These are phyloP conservation scores for Ophion costatus DNA, from an alignment of 2,888 invertebrate species.

Conservation along the genomic window DNA sequence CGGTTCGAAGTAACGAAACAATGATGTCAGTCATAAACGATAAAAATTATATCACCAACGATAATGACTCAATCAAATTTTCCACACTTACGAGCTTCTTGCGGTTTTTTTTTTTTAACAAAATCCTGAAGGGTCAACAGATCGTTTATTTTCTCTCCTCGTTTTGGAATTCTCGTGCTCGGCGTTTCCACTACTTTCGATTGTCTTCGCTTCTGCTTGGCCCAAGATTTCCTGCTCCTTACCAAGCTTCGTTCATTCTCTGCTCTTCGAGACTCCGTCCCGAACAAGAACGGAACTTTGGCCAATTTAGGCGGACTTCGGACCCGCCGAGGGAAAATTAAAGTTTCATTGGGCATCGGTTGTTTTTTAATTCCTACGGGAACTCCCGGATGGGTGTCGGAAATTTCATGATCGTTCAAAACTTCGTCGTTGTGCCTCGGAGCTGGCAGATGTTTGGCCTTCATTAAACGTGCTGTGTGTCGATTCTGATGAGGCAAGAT, in stretches of 20 bases:
- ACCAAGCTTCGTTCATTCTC: background rate
- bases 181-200: background rate
- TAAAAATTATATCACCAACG: background rate
- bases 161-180: conserved; percentile 20
- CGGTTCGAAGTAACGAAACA: background rate
- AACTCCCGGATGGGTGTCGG: background rate
- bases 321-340: conserved; percentile 24
- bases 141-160: background rate
- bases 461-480: conserved; percentile 59
- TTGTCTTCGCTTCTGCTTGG: conserved; percentile 40
- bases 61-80: background rate
- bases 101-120: conserved; percentile 7
- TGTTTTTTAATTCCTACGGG: conserved; percentile 15
- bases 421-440: conserved; percentile 65
- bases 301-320: conserved; percentile 63
- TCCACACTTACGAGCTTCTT: conserved; percentile 41
- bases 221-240: conserved; percentile 9
- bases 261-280: conserved; percentile 21
- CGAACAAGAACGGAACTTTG: conserved; percentile 60
- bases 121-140: conserved; percentile 41
- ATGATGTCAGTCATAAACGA: background rate
- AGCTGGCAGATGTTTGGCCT: conserved; percentile 67
- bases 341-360: conserved; percentile 33
- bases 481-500: conserved; percentile 63
- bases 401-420: conserved; percentile 19